Conservation (phyloP, 2,888 invertebrate species). For the Ecliptopera silaceata region DNA sequence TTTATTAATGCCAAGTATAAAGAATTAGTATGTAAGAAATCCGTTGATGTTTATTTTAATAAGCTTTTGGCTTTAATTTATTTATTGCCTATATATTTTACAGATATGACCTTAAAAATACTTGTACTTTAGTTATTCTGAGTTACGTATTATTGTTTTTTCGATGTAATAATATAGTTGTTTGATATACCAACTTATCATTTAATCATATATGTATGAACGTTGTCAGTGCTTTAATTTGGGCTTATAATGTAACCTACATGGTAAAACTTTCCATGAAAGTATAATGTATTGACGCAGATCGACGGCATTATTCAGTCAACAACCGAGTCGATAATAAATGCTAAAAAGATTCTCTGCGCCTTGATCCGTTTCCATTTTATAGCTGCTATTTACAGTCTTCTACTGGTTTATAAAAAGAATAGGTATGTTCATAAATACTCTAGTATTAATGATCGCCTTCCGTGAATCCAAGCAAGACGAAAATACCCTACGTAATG, state of each 20-base stretch:
- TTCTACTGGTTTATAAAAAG: slow-evolving; percentile 40
- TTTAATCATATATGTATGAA: slow-evolving; percentile 14
- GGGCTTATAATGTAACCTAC: slow-evolving; percentile 24
- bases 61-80: not conserved
- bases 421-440: slow-evolving; percentile 32
- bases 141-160: not conserved
- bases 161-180: not conserved
- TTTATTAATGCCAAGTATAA: slow-evolving; percentile 54
- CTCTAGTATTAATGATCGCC: slow-evolving; percentile 33
- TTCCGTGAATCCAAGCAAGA: slow-evolving; percentile 38
- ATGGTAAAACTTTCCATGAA: slow-evolving; percentile 37
- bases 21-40: too few species aligned
- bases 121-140: not conserved
- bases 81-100: too few species aligned
- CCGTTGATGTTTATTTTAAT: too few species aligned
- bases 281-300: slow-evolving; percentile 58
- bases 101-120: too few species aligned
- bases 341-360: slow-evolving; percentile 55
- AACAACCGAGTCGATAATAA: slow-evolving; percentile 53
- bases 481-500: slow-evolving; percentile 32
- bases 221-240: slow-evolving; percentile 23
- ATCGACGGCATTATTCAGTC: slow-evolving; percentile 61
- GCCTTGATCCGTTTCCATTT: slow-evolving; percentile 67
- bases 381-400: slow-evolving; percentile 39
- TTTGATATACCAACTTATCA: too few species aligned